phyloP scores from a whole-genome alignment of 2,113 vertebrate genomes.

The Collichthys lucidus region DNA sequence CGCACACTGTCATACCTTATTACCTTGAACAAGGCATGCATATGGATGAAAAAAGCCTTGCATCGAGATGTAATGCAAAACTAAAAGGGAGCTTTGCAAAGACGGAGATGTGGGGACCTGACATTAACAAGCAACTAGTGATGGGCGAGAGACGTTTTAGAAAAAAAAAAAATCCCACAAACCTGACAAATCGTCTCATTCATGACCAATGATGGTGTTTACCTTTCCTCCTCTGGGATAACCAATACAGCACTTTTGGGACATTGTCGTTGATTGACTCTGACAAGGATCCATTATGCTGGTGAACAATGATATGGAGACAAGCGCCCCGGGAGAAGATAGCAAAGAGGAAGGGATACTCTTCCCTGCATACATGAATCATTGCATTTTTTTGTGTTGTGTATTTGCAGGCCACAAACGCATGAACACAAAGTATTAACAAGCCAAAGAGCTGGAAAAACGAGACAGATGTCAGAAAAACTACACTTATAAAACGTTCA shows the following conservation, averaged over 20 bases:
- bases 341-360: constrained; percentile 18
- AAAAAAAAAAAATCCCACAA: constrained; percentile 37
- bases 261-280: constrained; percentile 31
- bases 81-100: not conserved
- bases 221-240: constrained; percentile 27
- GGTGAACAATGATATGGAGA: constrained; percentile 31
- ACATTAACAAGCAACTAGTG: constrained; percentile 28
- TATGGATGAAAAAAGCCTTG: constrained; percentile 50
- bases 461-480: constrained; percentile 1
- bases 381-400: constrained; percentile 19
- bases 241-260: constrained; percentile 25
- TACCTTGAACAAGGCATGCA: constrained; percentile 43
- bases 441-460: not conserved
- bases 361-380: constrained; percentile 11
- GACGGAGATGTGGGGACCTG: not conserved
- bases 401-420: constrained; percentile 3
- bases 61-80: constrained; percentile 15
- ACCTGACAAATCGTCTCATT: constrained; percentile 30
- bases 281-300: constrained; percentile 35
- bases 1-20: constrained; percentile 31
- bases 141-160: constrained; percentile 16
- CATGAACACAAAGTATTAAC: constrained; percentile 5
- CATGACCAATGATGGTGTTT: constrained; percentile 39
- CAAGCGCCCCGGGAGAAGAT: constrained; percentile 14
- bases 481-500: not conserved